Percentiles rank a stretch among this genome's conserved stretches.
These are phyloP conservation scores for Corbicula japonica DNA, from an alignment of 2,888 invertebrate species.

Conservation along the genomic window DNA sequence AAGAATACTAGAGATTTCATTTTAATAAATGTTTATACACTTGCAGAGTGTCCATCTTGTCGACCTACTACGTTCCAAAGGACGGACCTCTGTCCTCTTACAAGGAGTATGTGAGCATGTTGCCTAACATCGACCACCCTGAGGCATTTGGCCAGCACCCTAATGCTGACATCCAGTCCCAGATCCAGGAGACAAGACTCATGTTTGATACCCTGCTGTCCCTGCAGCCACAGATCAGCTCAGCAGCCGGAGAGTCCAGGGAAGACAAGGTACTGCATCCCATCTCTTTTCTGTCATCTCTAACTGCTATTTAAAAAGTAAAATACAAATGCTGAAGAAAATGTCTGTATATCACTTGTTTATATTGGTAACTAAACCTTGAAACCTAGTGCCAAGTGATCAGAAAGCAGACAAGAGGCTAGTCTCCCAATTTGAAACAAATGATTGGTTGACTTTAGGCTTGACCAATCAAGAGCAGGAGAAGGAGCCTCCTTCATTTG, in stretches of 20 bases:
- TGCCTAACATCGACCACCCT: constrained; percentile 93
- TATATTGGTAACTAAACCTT: too few species aligned
- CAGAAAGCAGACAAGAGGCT: too few species aligned
- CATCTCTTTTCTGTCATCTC: too few species aligned
- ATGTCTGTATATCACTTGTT: too few species aligned
- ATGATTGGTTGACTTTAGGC: too few species aligned
- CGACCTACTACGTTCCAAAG: constrained; percentile 93
- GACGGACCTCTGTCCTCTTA: constrained; percentile 94
- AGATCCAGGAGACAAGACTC: constrained; percentile 92
- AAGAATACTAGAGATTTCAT: neutral
- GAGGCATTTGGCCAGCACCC: constrained; percentile 96
- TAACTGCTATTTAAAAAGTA: too few species aligned
- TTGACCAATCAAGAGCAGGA: too few species aligned
- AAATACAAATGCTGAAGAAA: too few species aligned
- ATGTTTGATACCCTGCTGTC: constrained; percentile 93
- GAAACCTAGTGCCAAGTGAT: too few species aligned
- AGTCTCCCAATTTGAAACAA: too few species aligned
- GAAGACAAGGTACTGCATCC: constrained; percentile 92
- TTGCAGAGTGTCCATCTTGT: constrained; percentile 91
- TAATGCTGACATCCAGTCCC: constrained; percentile 95
- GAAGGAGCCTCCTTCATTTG: too few species aligned
- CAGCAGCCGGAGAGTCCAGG: constrained; percentile 88
- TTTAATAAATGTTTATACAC: constrained; percentile 2
- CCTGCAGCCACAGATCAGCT: constrained; percentile 90
- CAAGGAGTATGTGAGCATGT: constrained; percentile 92